Conservation (phyloP, 1,140 invertebrate species). For the Drosophila ficusphila region DNA sequence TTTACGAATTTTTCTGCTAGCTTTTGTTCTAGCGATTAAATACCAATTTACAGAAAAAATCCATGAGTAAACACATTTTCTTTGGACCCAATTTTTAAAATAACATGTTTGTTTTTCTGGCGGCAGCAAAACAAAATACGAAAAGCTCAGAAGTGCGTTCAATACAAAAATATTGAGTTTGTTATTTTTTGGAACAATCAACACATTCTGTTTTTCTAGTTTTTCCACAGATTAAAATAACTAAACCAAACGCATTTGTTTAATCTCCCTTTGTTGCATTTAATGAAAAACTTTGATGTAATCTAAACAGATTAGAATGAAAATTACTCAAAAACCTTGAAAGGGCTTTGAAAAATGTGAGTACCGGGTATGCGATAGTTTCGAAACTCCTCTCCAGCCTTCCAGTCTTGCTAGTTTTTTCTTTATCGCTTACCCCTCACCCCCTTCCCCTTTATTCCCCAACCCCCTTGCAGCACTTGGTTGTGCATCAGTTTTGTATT, state of each 20-base stretch:
- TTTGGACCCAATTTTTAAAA: neutral
- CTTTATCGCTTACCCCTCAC: neutral
- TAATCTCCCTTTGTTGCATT: too few species aligned
- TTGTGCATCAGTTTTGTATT: conserved; percentile 45
- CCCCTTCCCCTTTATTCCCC: neutral
- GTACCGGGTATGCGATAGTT: conserved; percentile 10
- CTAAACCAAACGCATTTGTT: too few species aligned
- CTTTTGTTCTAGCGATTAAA: neutral
- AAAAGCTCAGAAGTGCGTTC: neutral
- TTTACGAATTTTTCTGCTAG: neutral
- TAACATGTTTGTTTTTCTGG: conserved; percentile 7
- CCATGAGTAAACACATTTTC: neutral
- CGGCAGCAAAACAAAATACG: neutral
- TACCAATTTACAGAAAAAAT: neutral
- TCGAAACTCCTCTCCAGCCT: neutral
- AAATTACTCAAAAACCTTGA: too few species aligned
- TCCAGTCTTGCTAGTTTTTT: conserved; percentile 11
- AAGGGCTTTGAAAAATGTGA: neutral
- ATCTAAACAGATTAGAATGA: too few species aligned
- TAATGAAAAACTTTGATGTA: too few species aligned
- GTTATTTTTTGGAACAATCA: neutral
- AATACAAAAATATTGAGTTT: conserved; percentile 14
- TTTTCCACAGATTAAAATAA: neutral
- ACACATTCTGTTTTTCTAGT: neutral
- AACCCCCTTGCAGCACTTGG: conserved; percentile 1